Conservation (phyloP, 1,140 invertebrate species). For the Parapsyche elsis region DNA sequence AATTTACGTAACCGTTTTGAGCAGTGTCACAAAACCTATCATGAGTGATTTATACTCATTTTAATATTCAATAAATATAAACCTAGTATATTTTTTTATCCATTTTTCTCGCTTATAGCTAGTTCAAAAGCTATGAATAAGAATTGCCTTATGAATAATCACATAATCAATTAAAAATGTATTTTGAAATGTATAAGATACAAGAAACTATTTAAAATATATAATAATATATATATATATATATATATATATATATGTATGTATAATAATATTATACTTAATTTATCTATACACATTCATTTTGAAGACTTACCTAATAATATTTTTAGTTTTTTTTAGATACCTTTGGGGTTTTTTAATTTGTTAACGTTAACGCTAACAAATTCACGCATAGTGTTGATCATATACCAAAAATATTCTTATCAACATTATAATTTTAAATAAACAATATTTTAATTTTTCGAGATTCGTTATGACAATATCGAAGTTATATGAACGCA, state of each 20-base stretch:
- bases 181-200: conserved; percentile 9
- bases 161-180: conserved; percentile 31
- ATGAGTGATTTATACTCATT: conserved; percentile 16
- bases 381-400: too few species aligned
- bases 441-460: background rate
- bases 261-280: conserved; percentile 28
- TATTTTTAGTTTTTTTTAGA: conserved; percentile 2
- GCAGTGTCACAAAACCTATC: conserved; percentile 42
- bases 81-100: conserved; percentile 39
- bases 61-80: conserved; percentile 24
- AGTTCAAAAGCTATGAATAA: conserved; percentile 38
- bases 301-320: conserved; percentile 25
- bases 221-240: conserved; percentile 11
- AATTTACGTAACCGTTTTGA: conserved; percentile 26
- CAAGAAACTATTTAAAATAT: conserved; percentile 13
- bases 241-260: conserved; percentile 16
- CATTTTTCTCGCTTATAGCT: conserved; percentile 39
- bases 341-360: background rate
- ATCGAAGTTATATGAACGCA: conserved; percentile 15
- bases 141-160: conserved; percentile 31
- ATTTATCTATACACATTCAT: conserved; percentile 30
- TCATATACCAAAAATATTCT: too few species aligned
- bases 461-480: conserved; percentile 22
- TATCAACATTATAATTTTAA: background rate
- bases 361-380: background rate